Evolutionary conservation across 2,113 vertebrate species (phyloP).

Genomic region (Nothoprocta perdicaria): DNA sequence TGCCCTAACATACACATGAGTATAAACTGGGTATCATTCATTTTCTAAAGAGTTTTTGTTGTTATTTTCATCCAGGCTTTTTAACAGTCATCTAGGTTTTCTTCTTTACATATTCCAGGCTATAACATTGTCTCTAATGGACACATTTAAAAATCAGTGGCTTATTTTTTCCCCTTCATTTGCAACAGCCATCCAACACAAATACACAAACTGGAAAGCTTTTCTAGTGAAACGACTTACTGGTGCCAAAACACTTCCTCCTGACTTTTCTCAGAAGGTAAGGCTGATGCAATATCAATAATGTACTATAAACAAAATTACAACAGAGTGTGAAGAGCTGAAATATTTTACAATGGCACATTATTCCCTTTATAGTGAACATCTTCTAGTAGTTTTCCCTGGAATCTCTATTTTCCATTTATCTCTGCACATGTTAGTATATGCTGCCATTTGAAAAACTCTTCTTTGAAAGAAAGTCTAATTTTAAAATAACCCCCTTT

Average conservation of each 20-base stretch:
- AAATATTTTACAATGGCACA: constrained; percentile 14
- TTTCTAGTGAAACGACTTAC: constrained; percentile 98
- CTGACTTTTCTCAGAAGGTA: constrained; percentile 95
- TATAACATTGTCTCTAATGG: constrained; percentile 19
- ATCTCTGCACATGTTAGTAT: background rate
- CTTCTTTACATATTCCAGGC: constrained; percentile 54
- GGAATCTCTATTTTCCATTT: background rate
- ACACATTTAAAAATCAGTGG: constrained; percentile 50
- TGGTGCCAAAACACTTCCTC: constrained; percentile 98
- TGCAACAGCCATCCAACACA: constrained; percentile 94
- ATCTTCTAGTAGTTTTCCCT: constrained; percentile 7
- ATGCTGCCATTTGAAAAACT: background rate
- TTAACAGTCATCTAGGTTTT: constrained; percentile 47
- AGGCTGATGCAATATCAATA: constrained; percentile 44
- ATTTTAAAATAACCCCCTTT: background rate
- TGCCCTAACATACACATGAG: background rate
- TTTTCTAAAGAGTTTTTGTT: constrained; percentile 42
- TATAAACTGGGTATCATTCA: constrained; percentile 3
- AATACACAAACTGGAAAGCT: constrained; percentile 98
- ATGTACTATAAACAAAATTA: constrained; percentile 2
- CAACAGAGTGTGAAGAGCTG: constrained; percentile 4
- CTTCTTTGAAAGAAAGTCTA: background rate
- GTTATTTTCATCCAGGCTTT: constrained; percentile 28
- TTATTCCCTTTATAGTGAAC: background rate
- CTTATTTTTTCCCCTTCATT: constrained; percentile 70